These are phyloP conservation scores for Danio jaintianensis DNA, from an alignment of 2,797 vertebrate species.

Conservation along the genomic window DNA sequence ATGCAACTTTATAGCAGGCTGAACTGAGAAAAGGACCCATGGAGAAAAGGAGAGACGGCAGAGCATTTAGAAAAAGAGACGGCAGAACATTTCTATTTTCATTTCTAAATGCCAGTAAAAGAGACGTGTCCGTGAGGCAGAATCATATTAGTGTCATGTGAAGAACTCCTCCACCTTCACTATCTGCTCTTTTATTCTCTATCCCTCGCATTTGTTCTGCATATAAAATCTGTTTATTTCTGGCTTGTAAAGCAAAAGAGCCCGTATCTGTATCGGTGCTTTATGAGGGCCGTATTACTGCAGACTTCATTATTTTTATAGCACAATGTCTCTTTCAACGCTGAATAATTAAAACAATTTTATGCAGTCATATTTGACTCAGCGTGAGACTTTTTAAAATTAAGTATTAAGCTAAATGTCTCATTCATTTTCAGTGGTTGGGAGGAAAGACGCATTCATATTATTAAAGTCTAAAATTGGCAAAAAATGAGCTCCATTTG, in stretches of 20 bases:
- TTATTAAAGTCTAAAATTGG: constrained; percentile 3
- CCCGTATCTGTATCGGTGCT: constrained; percentile 24
- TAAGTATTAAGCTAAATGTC: constrained; percentile 9
- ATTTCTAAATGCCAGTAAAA: constrained; percentile 16
- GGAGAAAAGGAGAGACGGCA: background rate
- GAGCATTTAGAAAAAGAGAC: constrained; percentile 16
- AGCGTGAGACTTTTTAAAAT: constrained; percentile 29
- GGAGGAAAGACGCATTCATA: background rate
- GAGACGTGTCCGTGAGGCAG: constrained; percentile 13
- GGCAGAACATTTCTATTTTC: background rate
- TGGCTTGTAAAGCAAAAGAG: background rate
- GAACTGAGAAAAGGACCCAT: constrained; percentile 10
- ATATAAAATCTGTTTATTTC: constrained; percentile 17
- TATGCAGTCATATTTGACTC: constrained; percentile 16
- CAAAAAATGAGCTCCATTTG: background rate
- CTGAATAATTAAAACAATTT: constrained; percentile 37
- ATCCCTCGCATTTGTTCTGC: constrained; percentile 12
- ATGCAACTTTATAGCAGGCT: constrained; percentile 28
- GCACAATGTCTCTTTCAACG: constrained; percentile 25
- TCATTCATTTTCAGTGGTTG: background rate
- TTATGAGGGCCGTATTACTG: constrained; percentile 1
- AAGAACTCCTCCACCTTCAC: constrained; percentile 16
- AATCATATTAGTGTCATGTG: constrained; percentile 30
- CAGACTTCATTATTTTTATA: constrained; percentile 7
- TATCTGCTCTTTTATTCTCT: constrained; percentile 3